phyloP scores from a whole-genome alignment of 2,113 vertebrate genomes.

The Climacteris rufus region DNA sequence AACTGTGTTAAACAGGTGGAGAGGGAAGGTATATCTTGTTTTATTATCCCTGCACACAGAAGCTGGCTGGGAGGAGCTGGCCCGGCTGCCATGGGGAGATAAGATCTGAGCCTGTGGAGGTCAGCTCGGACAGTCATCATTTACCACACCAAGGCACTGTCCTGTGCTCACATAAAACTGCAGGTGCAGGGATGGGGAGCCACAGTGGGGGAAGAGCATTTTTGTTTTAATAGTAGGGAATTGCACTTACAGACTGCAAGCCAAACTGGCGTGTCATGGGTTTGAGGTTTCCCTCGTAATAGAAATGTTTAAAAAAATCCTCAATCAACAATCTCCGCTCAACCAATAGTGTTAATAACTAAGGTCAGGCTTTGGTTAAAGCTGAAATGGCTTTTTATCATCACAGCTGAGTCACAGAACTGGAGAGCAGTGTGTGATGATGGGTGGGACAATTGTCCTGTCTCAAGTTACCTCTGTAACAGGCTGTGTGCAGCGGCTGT shows the following conservation, averaged over 20 bases:
- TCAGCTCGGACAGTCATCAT: not conserved
- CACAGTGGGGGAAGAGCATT: not conserved
- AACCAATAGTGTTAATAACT: not conserved
- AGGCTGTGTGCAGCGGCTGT: not conserved
- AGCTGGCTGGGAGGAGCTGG: not conserved
- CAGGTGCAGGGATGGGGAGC: not conserved
- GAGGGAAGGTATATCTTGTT: constrained; percentile 2
- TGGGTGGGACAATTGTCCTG: not conserved
- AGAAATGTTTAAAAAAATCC: not conserved
- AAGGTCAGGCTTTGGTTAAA: not conserved
- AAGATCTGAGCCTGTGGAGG: not conserved
- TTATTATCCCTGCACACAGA: not conserved
- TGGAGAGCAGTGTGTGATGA: not conserved
- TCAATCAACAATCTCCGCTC: not conserved
- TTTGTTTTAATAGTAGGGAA: not conserved
- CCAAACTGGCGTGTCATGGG: not conserved
- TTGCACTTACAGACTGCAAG: not conserved
- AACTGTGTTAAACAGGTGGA: constrained; percentile 38
- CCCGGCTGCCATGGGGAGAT: not conserved
- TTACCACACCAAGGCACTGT: not conserved
- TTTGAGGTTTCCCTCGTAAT: not conserved
- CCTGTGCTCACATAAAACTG: not conserved
- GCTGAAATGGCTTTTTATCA: not conserved
- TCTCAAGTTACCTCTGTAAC: too few species aligned
- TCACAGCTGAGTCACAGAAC: not conserved